phyloP scores from a whole-genome alignment of 2,113 vertebrate genomes.

The Mionectes macconnelli region DNA sequence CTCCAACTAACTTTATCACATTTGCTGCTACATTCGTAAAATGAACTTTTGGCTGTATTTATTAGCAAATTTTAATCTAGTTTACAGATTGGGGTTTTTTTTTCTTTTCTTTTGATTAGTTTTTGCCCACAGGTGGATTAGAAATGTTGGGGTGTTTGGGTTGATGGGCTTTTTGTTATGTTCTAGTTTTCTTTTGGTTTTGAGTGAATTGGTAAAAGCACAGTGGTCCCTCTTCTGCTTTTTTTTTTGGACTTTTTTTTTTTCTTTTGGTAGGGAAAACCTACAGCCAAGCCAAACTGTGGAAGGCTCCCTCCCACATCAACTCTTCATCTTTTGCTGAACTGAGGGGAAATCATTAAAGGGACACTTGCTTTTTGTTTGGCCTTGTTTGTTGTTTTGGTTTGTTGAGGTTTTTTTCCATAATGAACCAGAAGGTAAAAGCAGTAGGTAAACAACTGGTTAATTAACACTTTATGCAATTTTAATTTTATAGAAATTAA shows the following conservation, averaged over 20 bases:
- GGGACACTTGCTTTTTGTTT: constrained; percentile 62
- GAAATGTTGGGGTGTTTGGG: constrained; percentile 46
- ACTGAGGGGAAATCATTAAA: neutral
- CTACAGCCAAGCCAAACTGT: constrained; percentile 51
- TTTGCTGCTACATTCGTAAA: constrained; percentile 78
- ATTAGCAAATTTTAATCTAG: constrained; percentile 71
- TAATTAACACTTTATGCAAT: constrained; percentile 72
- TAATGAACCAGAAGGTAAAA: constrained; percentile 62
- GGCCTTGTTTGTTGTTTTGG: neutral
- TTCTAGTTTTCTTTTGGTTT: neutral
- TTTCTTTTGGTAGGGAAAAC: constrained; percentile 11
- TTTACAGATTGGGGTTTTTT: constrained; percentile 29
- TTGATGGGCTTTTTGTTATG: neutral
- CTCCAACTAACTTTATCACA: constrained; percentile 68
- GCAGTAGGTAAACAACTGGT: constrained; percentile 59
- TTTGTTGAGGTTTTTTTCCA: neutral
- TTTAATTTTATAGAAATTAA: constrained; percentile 71
- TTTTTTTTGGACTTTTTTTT: neutral
- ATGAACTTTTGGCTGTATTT: constrained; percentile 75
- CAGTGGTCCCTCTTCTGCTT: constrained; percentile 60
- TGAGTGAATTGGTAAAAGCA: constrained; percentile 58
- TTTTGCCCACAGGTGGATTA: constrained; percentile 64
- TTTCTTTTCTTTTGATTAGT: constrained; percentile 43
- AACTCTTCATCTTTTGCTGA: neutral
- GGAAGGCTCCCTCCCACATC: constrained; percentile 19